Conservation (phyloP, 2,113 vertebrate genomes). For the Trinectes maculatus region DNA sequence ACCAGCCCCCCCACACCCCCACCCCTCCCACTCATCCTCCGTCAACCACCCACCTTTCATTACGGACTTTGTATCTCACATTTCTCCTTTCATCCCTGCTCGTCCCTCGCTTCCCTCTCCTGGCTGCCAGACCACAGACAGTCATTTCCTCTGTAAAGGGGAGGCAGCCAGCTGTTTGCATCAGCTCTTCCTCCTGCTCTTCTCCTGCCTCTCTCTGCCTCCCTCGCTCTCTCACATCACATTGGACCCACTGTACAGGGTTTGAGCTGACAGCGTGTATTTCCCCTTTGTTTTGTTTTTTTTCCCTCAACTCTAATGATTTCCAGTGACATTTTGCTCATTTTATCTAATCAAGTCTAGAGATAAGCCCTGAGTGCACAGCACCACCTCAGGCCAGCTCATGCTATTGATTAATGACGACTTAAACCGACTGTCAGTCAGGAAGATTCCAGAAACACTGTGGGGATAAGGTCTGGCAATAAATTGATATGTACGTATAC, state of each 20-base stretch:
- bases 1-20: constrained; percentile 26
- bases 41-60: constrained; percentile 68
- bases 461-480: not conserved
- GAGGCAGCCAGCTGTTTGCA: constrained; percentile 62
- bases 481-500: not conserved
- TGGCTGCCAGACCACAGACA: constrained; percentile 52
- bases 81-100: constrained; percentile 65
- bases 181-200: constrained; percentile 32
- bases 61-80: constrained; percentile 55
- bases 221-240: constrained; percentile 23
- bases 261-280: constrained; percentile 6
- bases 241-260: constrained; percentile 15
- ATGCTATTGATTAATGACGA: constrained; percentile 59
- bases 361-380: constrained; percentile 48
- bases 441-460: constrained; percentile 10
- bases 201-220: constrained; percentile 4
- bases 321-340: constrained; percentile 57
- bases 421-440: constrained; percentile 34
- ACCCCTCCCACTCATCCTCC: constrained; percentile 48
- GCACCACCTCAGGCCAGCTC: constrained; percentile 51
- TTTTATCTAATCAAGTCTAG: constrained; percentile 38
- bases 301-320: constrained; percentile 45
- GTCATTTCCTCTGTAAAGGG: constrained; percentile 26
- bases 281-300: not conserved
- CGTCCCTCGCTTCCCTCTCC: constrained; percentile 46